Evolutionary conservation across 53 echinoderm and acorn worm species (phyloP), one percentile per base, ranked within the genome.

Genomic region (Zoroaster sp.): DNA sequence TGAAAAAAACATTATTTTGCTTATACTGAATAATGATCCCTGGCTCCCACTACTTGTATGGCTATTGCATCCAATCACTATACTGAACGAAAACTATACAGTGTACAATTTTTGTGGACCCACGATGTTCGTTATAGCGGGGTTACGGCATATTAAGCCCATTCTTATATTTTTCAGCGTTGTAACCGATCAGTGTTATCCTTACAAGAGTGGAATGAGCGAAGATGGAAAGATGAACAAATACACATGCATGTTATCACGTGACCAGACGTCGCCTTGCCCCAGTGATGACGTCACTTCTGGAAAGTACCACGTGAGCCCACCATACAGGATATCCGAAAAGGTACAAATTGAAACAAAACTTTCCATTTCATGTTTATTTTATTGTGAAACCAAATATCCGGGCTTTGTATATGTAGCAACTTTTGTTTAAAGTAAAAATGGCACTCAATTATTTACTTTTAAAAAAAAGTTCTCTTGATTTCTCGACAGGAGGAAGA

Each of bases 121-220:
- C n/a, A n/a, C n/a, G n/a, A n/a, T n/a, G n/a, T n/a, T n/a, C n/a
- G n/a, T n/a, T n/a, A n/a, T n/a, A n/a, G n/a, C n/a, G n/a, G n/a
- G n/a, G n/a, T n/a, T n/a, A n/a, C n/a, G n/a, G n/a, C n/a, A n/a
- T n/a, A n/a, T n/a, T n/a, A n/a, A n/a, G n/a, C 25, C 13, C 21
- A 46, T 37, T 69, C 43, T 85, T 54, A 10, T 88, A 35, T n/a
- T 59, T 7, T 55, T n/a, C 87, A 96, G 96, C 17, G 91, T 93
- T 40, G 93, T 93, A 20, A 85, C 93, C 30, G 88, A 90, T 53
- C 76, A 91, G 7, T 96, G 96, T 44, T 96, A 96, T 65, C 96
- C 96, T 3, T 93, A 95, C 80, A 69, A 32, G 53, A 87, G 66
- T 54, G 91, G 91, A 11, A 69, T 77, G 35, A 63, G 47, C 51